A percentile compares a stretch with the other conserved stretches of the same genome.
Evolutionary conservation across 2,888 invertebrate species (phyloP).

Genomic region (Lasioglossum villosulum): DNA sequence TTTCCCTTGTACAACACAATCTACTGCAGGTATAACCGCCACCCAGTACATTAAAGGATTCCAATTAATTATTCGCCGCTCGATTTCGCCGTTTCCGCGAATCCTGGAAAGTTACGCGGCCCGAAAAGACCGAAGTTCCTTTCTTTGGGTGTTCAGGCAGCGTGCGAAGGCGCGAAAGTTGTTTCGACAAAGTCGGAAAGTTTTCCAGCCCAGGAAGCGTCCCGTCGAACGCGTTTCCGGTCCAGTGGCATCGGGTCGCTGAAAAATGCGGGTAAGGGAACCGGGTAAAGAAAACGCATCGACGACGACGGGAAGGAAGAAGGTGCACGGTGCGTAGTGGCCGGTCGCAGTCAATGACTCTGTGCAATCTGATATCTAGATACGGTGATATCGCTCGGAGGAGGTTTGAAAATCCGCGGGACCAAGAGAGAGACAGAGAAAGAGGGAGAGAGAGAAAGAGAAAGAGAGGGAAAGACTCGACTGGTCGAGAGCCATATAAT

Average conservation of each 20-base stretch:
- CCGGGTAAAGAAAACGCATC: neutral
- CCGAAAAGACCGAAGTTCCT: neutral
- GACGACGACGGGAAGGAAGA: constrained; percentile 14
- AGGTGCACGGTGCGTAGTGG: constrained; percentile 13
- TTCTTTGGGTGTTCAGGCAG: neutral
- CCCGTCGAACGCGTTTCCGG: constrained; percentile 38
- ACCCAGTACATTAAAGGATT: neutral
- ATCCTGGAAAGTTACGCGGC: neutral
- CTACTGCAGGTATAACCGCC: neutral
- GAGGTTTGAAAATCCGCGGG: constrained; percentile 68
- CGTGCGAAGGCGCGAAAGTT: constrained; percentile 17
- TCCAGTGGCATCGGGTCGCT: constrained; percentile 11
- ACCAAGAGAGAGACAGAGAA: neutral
- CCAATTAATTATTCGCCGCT: neutral
- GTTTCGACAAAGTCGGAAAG: constrained; percentile 1
- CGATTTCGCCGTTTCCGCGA: neutral
- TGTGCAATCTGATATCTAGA: constrained; percentile 62
- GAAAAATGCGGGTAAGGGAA: neutral
- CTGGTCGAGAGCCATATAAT: constrained; percentile 62
- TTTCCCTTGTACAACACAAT: neutral
- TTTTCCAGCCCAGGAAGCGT: constrained; percentile 22
- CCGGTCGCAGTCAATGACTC: constrained; percentile 57
- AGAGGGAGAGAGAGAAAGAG: neutral
- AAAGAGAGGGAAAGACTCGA: constrained; percentile 1
- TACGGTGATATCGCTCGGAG: constrained; percentile 65